Conservation (phyloP, 2,113 vertebrate genomes). For the Percopsis transmontana region DNA sequence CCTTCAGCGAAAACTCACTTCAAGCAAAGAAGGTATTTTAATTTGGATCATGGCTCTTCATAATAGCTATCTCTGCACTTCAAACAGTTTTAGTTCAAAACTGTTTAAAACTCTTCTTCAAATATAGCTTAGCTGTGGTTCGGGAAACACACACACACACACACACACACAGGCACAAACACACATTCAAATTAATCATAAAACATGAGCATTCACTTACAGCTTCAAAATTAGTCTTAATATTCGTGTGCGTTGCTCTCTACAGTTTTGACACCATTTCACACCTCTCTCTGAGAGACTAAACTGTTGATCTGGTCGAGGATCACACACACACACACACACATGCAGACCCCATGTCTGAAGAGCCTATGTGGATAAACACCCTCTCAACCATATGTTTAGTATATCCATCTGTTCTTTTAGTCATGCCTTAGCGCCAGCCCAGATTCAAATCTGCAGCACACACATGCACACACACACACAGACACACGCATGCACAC, state of each 20-base stretch:
- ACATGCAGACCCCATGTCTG: slow-evolving; percentile 15
- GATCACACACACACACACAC: not conserved
- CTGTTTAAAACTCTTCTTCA: not conserved
- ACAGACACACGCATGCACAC: slow-evolving; percentile 11
- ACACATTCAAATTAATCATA: too few relatives aligned
- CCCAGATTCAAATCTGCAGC: slow-evolving; percentile 24
- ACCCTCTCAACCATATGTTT: slow-evolving; percentile 53
- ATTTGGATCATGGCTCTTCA: not conserved
- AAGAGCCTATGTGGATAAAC: slow-evolving; percentile 23
- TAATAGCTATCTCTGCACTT: not conserved
- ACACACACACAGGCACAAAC: too few relatives aligned
- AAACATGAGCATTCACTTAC: not conserved
- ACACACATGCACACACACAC: slow-evolving; percentile 1
- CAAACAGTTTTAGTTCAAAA: not conserved
- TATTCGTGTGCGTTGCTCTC: not conserved
- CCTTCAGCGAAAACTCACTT: not conserved
- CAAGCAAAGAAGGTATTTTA: not conserved
- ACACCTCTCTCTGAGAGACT: not conserved
- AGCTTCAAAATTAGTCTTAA: not conserved
- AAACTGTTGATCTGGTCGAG: not conserved
- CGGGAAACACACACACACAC: too few relatives aligned
- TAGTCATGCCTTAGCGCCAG: slow-evolving; percentile 24
- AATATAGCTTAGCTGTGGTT: not conserved
- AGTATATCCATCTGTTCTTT: slow-evolving; percentile 52
- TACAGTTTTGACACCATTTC: not conserved